Percentiles rank a stretch among this genome's conserved stretches.
phyloP scores from a whole-genome alignment of 30 jellyfish, hydroid and myxozoan genomes.

The Euphysa ruthae region DNA sequence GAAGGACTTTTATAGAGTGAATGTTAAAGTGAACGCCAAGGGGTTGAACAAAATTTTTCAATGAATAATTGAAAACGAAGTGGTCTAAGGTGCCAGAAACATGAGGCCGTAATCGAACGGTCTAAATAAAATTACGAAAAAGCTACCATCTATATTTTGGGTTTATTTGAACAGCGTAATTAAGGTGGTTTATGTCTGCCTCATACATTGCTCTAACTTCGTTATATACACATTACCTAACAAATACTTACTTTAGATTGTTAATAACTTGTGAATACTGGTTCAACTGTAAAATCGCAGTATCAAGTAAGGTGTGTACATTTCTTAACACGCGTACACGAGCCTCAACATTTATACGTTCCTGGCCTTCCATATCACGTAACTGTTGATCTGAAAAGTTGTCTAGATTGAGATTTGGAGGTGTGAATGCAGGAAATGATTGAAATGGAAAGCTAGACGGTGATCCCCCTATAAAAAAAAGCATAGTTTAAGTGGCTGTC shows the following conservation, averaged over 20 bases:
- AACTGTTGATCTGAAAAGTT: constrained; percentile 51
- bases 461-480: neutral
- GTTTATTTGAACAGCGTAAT: too few species aligned
- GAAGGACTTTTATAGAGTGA: too few species aligned
- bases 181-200: too few species aligned
- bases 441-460: neutral
- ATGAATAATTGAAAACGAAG: too few species aligned
- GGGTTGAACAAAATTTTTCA: too few species aligned
- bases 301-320: constrained; percentile 81
- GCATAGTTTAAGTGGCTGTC: neutral
- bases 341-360: constrained; percentile 94
- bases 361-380: constrained; percentile 96
- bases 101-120: too few species aligned
- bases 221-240: too few species aligned
- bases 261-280: constrained; percentile 75
- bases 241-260: constrained; percentile 48
- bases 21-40: too few species aligned
- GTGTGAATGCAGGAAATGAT: constrained; percentile 30
- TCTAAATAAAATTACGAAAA: too few species aligned
- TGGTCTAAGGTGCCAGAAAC: too few species aligned
- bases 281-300: constrained; percentile 85
- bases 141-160: too few species aligned
- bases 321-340: constrained; percentile 75
- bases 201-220: too few species aligned
- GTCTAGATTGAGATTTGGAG: constrained; percentile 14